phyloP scores from a whole-genome alignment of 2,113 vertebrate species.

The Xenotilapia flavipinnis region DNA sequence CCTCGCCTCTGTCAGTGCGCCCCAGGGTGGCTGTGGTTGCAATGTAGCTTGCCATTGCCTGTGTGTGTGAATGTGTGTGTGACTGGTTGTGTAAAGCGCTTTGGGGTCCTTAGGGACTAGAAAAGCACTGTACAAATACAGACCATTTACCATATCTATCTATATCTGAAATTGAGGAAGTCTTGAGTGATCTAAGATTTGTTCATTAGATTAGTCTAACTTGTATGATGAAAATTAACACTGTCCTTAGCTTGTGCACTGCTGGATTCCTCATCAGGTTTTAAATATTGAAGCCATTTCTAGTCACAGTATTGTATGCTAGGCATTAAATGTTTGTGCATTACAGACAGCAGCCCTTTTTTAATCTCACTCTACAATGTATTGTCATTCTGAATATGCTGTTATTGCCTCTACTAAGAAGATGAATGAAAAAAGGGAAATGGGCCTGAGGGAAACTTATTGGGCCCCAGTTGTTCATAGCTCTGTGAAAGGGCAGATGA shows the following conservation, averaged over 20 bases:
- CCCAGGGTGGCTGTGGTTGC: too few relatives aligned
- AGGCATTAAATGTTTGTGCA: background rate
- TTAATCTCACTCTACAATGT: background rate
- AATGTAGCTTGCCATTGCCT: too few relatives aligned
- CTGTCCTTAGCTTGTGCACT: background rate
- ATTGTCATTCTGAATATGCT: background rate
- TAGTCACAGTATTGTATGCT: background rate
- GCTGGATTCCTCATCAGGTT: background rate
- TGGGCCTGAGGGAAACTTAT: constrained; percentile 19
- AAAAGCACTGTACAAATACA: too few relatives aligned
- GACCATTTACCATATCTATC: background rate
- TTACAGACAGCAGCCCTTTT: background rate
- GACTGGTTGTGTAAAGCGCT: too few relatives aligned
- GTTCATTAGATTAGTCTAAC: background rate
- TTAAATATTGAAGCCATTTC: background rate
- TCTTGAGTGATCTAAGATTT: background rate
- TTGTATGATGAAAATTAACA: background rate
- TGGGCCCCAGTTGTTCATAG: constrained; percentile 16
- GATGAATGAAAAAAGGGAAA: constrained; percentile 27
- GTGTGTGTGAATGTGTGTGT: too few relatives aligned
- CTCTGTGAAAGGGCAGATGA: constrained; percentile 20
- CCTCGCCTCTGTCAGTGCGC: too few relatives aligned
- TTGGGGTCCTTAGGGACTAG: too few relatives aligned
- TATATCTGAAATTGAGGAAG: background rate
- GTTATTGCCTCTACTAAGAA: constrained; percentile 35